phyloP scores from a whole-genome alignment of 2,888 invertebrate genomes.

The Rhimphoctona megacephalus region DNA sequence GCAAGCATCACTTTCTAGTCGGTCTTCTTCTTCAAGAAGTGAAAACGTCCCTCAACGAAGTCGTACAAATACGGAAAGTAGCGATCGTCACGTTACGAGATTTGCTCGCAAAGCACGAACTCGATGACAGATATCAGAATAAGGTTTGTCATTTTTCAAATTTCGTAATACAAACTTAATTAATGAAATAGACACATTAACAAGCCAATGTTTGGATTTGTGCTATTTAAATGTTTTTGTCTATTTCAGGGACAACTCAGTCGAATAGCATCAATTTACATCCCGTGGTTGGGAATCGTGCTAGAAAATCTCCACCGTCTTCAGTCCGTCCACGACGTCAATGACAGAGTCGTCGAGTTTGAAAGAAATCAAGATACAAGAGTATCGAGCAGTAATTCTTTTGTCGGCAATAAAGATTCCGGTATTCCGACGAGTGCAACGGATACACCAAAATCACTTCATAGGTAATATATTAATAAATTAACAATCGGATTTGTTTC shows the following conservation, averaged over 20 bases:
- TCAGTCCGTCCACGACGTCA: conserved; percentile 80
- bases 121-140: conserved; percentile 95
- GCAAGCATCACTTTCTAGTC: conserved; percentile 95
- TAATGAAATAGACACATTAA: background rate
- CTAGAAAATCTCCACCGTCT: conserved; percentile 94
- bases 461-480: conserved; percentile 74
- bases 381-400: conserved; percentile 87
- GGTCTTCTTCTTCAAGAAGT: conserved; percentile 96
- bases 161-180: background rate
- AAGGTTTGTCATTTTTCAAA: conserved; percentile 85
- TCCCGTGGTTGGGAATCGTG: conserved; percentile 95
- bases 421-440: conserved; percentile 80
- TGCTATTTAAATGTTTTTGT: background rate
- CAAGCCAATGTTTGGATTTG: no score
- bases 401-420: conserved; percentile 86
- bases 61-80: conserved; percentile 92
- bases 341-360: conserved; percentile 79
- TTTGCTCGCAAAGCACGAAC: conserved; percentile 96
- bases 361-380: conserved; percentile 85
- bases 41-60: conserved; percentile 93
- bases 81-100: conserved; percentile 94
- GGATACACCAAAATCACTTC: conserved; percentile 81
- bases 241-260: conserved; percentile 89
- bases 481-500: background rate
- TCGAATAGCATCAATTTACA: conserved; percentile 95